A percentile compares a stretch with the other conserved stretches of the same genome.
These are phyloP conservation scores for Lydus trimaculatus DNA, from an alignment of 2,888 invertebrate species.

Conservation along the genomic window DNA sequence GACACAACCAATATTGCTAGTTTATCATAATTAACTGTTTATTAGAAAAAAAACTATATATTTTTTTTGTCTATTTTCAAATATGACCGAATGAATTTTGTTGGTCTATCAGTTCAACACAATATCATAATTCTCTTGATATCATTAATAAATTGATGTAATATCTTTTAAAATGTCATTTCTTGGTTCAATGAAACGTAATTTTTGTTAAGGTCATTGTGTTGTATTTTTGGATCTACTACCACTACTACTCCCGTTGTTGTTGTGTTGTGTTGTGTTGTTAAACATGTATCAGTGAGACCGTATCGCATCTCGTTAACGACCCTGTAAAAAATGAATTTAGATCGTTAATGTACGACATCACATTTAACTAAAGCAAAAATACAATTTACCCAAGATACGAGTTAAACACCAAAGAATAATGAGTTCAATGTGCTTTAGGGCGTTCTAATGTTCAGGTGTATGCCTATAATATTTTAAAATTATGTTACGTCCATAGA, in stretches of 20 bases:
- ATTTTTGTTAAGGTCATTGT: constrained; percentile 31
- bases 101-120: neutral
- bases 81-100: neutral
- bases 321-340: constrained; percentile 20
- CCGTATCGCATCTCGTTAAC: constrained; percentile 19
- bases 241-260: neutral
- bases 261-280: neutral
- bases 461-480: constrained; percentile 16
- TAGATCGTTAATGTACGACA: constrained; percentile 17
- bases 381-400: constrained; percentile 20
- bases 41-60: too few species aligned
- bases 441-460: constrained; percentile 11
- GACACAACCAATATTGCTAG: constrained; percentile 1
- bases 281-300: neutral
- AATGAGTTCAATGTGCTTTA: constrained; percentile 26
- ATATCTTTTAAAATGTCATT: neutral
- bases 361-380: constrained; percentile 14
- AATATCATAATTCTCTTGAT: neutral
- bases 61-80: too few species aligned
- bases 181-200: constrained; percentile 29
- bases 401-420: constrained; percentile 14
- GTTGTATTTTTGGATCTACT: constrained; percentile 16
- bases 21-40: neutral
- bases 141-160: neutral
- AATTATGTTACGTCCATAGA: constrained; percentile 14